Percentiles rank a stretch among this genome's conserved stretches.
phyloP scores from a whole-genome alignment of 2,888 invertebrate species.

The Drosophila merina region DNA sequence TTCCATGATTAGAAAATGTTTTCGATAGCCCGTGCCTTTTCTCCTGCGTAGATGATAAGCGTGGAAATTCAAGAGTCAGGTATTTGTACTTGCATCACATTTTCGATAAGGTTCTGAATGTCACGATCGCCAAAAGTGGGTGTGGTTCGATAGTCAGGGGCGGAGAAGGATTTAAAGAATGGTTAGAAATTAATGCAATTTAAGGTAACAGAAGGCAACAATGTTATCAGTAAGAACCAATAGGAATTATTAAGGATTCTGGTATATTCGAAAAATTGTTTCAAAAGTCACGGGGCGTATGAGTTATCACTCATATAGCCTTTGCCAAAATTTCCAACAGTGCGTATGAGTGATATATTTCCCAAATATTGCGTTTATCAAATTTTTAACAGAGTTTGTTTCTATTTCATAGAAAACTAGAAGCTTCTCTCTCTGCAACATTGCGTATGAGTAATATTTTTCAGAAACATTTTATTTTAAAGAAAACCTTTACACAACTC shows the following conservation, averaged over 20 bases:
- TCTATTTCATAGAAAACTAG: no score
- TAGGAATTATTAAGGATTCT: no score
- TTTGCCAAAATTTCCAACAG: no score
- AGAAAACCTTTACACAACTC: no score
- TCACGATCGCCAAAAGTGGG: slow-evolving; percentile 2
- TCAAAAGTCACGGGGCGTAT: neutral
- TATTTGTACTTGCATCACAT: neutral
- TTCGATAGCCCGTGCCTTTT: slow-evolving; percentile 12
- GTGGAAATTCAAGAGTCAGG: neutral
- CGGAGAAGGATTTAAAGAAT: neutral
- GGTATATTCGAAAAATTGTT: neutral
- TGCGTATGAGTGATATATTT: neutral
- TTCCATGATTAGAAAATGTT: slow-evolving; percentile 25
- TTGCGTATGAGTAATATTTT: neutral
- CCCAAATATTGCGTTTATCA: no score
- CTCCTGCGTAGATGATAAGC: slow-evolving; percentile 21
- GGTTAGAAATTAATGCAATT: neutral
- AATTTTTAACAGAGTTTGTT: no score
- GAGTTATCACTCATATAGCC: no score
- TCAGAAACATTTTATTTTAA: no score
- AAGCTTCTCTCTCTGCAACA: no score
- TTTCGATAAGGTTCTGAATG: slow-evolving; percentile 5
- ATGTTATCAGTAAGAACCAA: no score
- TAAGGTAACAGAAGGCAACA: no score
- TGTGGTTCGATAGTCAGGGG: neutral